These are phyloP conservation scores for Cyprinella venusta DNA, from an alignment of 2,797 vertebrate genomes.

Conservation along the genomic window DNA sequence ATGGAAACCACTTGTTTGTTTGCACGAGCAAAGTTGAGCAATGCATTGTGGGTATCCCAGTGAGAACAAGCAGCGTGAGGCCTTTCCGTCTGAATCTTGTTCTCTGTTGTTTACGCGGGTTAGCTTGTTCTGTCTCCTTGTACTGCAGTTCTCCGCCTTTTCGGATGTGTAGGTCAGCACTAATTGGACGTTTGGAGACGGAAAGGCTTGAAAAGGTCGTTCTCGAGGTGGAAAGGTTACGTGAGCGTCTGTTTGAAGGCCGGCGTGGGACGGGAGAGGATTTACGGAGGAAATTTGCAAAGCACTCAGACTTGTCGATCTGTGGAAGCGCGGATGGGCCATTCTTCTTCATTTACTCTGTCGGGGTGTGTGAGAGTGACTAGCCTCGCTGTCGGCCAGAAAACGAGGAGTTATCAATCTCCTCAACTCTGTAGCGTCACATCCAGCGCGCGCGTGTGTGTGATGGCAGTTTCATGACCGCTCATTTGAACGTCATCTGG, in stretches of 20 bases:
- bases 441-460: too few relatives aligned
- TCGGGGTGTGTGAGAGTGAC: slow-evolving; percentile 52
- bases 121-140: neutral
- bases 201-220: slow-evolving; percentile 57
- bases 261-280: slow-evolving; percentile 37
- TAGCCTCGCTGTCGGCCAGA: slow-evolving; percentile 42
- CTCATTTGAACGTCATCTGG: too few relatives aligned
- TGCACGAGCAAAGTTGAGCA: slow-evolving; percentile 30
- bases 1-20: slow-evolving; percentile 51
- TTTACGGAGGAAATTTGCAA: slow-evolving; percentile 27
- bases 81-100: neutral
- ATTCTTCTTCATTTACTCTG: slow-evolving; percentile 59
- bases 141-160: slow-evolving; percentile 46
- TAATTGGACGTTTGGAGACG: slow-evolving; percentile 58
- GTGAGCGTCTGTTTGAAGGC: slow-evolving; percentile 31
- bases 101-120: neutral
- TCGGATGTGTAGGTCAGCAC: slow-evolving; percentile 45
- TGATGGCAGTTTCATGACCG: neutral
- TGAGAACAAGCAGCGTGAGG: slow-evolving; percentile 21
- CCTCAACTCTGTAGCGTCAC: neutral
- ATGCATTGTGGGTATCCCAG: slow-evolving; percentile 42
- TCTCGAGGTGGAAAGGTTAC: slow-evolving; percentile 52
- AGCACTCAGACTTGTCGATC: slow-evolving; percentile 41
- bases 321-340: slow-evolving; percentile 28
- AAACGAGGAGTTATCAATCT: slow-evolving; percentile 56